A percentile compares a stretch with the other conserved stretches of the same genome.
Conservation (phyloP, 2,113 vertebrate genomes). For the Jaculus jaculus region DNA sequence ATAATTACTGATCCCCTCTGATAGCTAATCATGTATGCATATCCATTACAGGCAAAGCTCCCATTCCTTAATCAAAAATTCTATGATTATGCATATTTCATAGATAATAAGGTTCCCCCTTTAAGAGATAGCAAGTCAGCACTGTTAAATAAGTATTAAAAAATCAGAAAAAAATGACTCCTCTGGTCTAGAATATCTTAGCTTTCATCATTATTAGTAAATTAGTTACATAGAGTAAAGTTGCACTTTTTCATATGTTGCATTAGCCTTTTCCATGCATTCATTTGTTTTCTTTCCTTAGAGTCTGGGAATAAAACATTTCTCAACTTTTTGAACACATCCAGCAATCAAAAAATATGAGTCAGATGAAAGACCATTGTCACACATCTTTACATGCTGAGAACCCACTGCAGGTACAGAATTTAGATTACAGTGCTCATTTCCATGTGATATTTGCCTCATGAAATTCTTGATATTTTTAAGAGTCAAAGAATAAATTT, state of each 20-base stretch:
- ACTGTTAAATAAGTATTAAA: constrained; percentile 56
- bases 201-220: constrained; percentile 34
- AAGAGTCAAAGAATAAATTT: background rate
- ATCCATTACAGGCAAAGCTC: constrained; percentile 57
- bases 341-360: constrained; percentile 32
- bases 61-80: constrained; percentile 73
- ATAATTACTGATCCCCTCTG: constrained; percentile 67
- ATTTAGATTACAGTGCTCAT: constrained; percentile 6
- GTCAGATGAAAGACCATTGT: background rate
- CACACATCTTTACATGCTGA: background rate
- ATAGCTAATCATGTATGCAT: constrained; percentile 41
- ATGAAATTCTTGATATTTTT: background rate
- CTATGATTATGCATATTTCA: constrained; percentile 63
- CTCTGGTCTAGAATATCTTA: constrained; percentile 42
- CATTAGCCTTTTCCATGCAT: background rate
- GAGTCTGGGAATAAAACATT: background rate
- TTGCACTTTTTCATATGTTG: background rate
- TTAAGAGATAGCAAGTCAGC: constrained; percentile 62
- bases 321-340: background rate
- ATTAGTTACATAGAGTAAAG: constrained; percentile 20
- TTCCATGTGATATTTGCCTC: background rate
- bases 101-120: constrained; percentile 63
- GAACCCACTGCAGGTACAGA: background rate
- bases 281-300: constrained; percentile 29
- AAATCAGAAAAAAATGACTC: constrained; percentile 56